Evolutionary conservation across 2,113 vertebrate species (phyloP).

Genomic region (Salvelinus namaycush): DNA sequence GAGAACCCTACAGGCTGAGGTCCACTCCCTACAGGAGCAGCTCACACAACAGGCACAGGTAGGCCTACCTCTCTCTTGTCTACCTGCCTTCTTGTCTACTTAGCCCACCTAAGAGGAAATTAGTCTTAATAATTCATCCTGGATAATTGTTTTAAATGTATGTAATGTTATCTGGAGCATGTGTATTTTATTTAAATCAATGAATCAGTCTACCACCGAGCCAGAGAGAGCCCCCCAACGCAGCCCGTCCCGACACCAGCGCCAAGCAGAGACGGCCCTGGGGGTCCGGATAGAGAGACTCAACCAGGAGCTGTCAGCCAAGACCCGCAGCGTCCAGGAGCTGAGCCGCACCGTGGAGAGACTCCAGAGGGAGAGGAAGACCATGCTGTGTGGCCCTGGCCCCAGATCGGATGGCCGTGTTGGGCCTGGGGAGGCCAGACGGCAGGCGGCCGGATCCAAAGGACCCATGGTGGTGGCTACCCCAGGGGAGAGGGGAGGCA

Average conservation of each 20-base stretch:
- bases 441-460: background rate
- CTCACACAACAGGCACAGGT: constrained; percentile 62
- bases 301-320: constrained; percentile 81
- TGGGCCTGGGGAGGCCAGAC: constrained; percentile 19
- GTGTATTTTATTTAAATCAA: background rate
- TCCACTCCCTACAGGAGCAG: constrained; percentile 76
- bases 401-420: background rate
- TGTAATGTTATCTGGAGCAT: background rate
- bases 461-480: background rate
- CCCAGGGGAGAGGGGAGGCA: background rate
- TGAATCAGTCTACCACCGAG: background rate
- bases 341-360: constrained; percentile 85
- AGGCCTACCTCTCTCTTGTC: too few species aligned
- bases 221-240: constrained; percentile 47
- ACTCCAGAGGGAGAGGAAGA: constrained; percentile 85
- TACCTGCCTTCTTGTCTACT: background rate
- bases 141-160: background rate
- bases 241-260: constrained; percentile 63
- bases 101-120: background rate
- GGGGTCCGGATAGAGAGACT: constrained; percentile 77
- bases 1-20: constrained; percentile 53
- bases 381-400: constrained; percentile 68
- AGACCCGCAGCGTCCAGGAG: constrained; percentile 83
- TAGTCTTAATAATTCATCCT: background rate
- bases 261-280: constrained; percentile 72